Conservation (phyloP, 2,113 vertebrate genomes). For the Ploceus nigricollis region DNA sequence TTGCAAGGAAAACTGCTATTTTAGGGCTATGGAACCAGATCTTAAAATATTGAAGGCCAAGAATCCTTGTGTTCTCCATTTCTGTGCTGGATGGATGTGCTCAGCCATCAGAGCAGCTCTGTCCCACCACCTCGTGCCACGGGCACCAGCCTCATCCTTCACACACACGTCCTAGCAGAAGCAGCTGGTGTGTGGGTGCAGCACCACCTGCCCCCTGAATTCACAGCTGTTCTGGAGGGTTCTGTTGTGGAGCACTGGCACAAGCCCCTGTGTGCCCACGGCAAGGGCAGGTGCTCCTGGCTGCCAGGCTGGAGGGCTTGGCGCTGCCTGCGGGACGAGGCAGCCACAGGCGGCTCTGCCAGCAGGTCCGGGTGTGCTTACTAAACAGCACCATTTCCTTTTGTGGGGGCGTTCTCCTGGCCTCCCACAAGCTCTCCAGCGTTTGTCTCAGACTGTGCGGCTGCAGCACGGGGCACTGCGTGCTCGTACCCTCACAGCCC, state of each 20-base stretch:
- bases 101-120: neutral
- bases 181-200: neutral
- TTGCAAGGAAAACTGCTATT: neutral
- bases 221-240: neutral
- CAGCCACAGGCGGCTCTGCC: neutral
- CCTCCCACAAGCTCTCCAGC: neutral
- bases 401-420: neutral
- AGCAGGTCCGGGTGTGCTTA: neutral
- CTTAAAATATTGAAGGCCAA: neutral
- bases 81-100: neutral
- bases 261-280: rapidly evolving
- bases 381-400: neutral
- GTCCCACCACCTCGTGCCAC: rapidly evolving
- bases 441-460: rapidly evolving
- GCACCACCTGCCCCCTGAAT: neutral
- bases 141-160: neutral
- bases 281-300: neutral
- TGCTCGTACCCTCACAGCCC: rapidly evolving
- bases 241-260: rapidly evolving
- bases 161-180: rapidly evolving
- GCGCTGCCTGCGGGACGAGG: rapidly evolving
- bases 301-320: neutral
- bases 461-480: rapidly evolving
- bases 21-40: neutral
- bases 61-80: neutral